phyloP scores from a whole-genome alignment of 2,113 vertebrate genomes.

The Orycteropus afer region DNA sequence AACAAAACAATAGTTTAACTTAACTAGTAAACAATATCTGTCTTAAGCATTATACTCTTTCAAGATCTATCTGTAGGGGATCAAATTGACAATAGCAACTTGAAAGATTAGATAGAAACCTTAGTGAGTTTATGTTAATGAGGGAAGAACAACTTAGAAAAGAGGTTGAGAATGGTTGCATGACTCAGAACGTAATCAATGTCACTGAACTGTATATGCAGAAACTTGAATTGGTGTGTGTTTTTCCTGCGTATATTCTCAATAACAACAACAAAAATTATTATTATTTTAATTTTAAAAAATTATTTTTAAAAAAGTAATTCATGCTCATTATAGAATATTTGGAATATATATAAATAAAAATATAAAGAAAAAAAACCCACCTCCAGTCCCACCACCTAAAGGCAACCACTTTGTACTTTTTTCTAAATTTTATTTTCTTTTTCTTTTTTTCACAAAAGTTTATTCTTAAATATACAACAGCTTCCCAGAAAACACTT shows the following conservation, averaged over 20 bases:
- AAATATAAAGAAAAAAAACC: neutral
- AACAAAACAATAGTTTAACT: too few species aligned
- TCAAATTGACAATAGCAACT: neutral
- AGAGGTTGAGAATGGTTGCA: neutral
- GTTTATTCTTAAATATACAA: slow-evolving; percentile 77
- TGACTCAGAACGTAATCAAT: neutral
- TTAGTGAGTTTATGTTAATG: neutral
- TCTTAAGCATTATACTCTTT: neutral
- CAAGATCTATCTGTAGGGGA: neutral
- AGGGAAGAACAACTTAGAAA: neutral
- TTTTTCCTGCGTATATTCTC: neutral
- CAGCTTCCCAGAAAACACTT: slow-evolving; percentile 53
- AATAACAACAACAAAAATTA: neutral
- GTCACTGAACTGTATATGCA: neutral
- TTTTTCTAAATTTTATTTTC: neutral
- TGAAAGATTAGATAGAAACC: neutral
- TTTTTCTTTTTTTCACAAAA: slow-evolving; percentile 65
- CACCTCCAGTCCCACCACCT: neutral
- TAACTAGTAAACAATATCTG: too few species aligned
- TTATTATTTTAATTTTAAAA: too few species aligned
- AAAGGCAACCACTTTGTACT: neutral
- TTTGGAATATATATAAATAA: neutral
- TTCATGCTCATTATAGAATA: neutral
- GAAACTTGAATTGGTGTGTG: neutral
- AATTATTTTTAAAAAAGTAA: neutral